A percentile compares a stretch with the other conserved stretches of the same genome.
Evolutionary conservation across 2,888 invertebrate species (phyloP).

Genomic region (Orgyia antiqua): DNA sequence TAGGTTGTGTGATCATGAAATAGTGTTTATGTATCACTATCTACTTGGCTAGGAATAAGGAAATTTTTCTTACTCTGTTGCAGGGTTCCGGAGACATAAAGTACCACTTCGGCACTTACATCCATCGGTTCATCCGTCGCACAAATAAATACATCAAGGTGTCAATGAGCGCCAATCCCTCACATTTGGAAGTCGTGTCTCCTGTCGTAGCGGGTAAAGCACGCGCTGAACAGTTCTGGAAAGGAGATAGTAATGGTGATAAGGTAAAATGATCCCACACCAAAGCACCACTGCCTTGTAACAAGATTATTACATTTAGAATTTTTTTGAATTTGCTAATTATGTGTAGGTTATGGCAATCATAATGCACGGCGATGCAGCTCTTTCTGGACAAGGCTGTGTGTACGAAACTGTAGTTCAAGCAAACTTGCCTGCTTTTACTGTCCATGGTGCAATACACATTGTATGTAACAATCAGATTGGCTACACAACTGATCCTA

Average conservation of each 20-base stretch:
- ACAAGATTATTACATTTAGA: too few species aligned
- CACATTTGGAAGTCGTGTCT: slow-evolving; percentile 93
- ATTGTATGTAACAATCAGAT: slow-evolving; percentile 87
- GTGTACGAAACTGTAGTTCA: slow-evolving; percentile 82
- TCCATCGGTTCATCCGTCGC: slow-evolving; percentile 85
- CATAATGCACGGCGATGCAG: slow-evolving; percentile 83
- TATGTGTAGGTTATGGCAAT: slow-evolving; percentile 80
- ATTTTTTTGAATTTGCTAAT: too few species aligned
- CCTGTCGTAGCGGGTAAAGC: slow-evolving; percentile 93
- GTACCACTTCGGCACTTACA: slow-evolving; percentile 91
- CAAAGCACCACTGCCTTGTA: too few species aligned
- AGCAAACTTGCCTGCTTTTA: slow-evolving; percentile 79
- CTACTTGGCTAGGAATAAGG: too few species aligned
- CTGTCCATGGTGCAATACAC: slow-evolving; percentile 81
- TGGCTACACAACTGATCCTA: slow-evolving; percentile 95
- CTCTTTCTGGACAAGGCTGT: slow-evolving; percentile 82
- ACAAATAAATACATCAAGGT: slow-evolving; percentile 88
- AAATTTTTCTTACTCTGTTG: too few species aligned
- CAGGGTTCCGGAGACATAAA: slow-evolving; percentile 95
- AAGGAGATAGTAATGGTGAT: slow-evolving; percentile 85
- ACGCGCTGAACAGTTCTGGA: slow-evolving; percentile 91
- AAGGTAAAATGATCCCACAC: slow-evolving; percentile 62
- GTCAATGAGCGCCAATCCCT: slow-evolving; percentile 95
- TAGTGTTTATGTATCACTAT: too few species aligned
- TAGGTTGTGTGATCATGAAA: too few species aligned